Conservation (phyloP, 2,113 vertebrate species). For the Lagenorhynchus albirostris region DNA sequence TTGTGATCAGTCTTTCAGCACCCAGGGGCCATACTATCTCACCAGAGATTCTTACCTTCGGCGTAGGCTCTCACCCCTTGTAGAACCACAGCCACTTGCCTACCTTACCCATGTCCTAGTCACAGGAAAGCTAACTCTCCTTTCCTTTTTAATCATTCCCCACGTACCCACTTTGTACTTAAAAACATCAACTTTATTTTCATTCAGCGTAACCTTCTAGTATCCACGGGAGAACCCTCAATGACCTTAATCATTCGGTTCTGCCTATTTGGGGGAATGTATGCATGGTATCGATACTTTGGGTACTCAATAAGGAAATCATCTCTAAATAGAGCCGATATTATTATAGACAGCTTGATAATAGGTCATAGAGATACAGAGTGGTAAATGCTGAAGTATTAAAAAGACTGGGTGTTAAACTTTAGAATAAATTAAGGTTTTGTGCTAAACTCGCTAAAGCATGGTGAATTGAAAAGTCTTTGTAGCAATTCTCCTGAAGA, state of each 20-base stretch:
- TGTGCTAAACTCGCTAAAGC: background rate
- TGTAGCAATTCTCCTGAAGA: background rate
- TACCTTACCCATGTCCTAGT: background rate
- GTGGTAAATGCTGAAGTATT: background rate
- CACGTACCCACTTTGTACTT: background rate
- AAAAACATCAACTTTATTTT: background rate
- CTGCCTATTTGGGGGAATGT: background rate
- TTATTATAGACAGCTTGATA: background rate
- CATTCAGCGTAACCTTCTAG: background rate
- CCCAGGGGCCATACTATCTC: background rate
- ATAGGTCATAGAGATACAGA: background rate
- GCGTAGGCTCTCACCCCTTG: background rate
- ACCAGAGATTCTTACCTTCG: background rate
- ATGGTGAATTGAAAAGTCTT: background rate
- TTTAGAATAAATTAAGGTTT: background rate
- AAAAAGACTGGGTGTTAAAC: background rate
- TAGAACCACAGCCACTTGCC: background rate
- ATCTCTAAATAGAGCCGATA: background rate
- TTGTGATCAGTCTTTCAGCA: background rate
- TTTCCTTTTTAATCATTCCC: background rate
- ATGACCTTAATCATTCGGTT: background rate
- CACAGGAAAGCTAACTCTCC: background rate
- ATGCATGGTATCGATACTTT: background rate
- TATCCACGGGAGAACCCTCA: background rate
- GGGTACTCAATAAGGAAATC: background rate